Evolutionary conservation across 2,113 vertebrate genomes (phyloP), one percentile per base, ranked within the genome.

Genomic region (Falco punctatus): DNA sequence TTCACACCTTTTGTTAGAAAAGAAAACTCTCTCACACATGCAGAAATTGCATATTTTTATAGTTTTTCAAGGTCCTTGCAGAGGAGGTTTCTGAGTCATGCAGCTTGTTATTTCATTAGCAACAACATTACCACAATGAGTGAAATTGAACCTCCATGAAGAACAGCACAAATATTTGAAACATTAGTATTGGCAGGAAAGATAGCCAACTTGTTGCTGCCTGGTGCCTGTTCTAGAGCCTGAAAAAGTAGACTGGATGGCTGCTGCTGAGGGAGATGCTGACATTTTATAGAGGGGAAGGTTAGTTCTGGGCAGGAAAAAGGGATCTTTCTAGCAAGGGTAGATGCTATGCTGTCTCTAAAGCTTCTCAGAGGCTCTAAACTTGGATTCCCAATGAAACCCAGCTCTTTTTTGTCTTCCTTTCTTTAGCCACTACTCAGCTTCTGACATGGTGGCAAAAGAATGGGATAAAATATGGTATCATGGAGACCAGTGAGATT

Each of bases 81-180:
- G 83, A 79, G 64, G 38, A 81, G 55, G 38, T 79, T 92, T 86
- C 86, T 90, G 82, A 93, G 55, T 92, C 82, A 83, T 59, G n/a
- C 7, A 30, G 44, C 26, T 80, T 88, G 78, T 91, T 81, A 69
- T 89, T 94, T 92, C 38, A 57, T 79, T 81, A 84, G 19, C 33
- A 82, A 54, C 26, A 65, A 26, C 78, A 88, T 62, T 90, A 28
- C 44, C 18, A 81, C 28, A 65, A 23, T n/a, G 15, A 72, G 33
- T 54, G 73, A 57, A n/a, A 71, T 33, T 94, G 79, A 65, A 75
- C 59, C 70, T 78, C 38, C 46, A 26, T 5, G 44, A 70, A 75
- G 67, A 74, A 65, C 15, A 51, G 38, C n/a, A 88, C 30, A 86
- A 93, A 93, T 90, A 91, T 86, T 94, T 83, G 82, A 92, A 86